A percentile compares a stretch with the other conserved stretches of the same genome.
Conservation (phyloP, 1,140 invertebrate species). For the Leptonema lineaticorne region DNA sequence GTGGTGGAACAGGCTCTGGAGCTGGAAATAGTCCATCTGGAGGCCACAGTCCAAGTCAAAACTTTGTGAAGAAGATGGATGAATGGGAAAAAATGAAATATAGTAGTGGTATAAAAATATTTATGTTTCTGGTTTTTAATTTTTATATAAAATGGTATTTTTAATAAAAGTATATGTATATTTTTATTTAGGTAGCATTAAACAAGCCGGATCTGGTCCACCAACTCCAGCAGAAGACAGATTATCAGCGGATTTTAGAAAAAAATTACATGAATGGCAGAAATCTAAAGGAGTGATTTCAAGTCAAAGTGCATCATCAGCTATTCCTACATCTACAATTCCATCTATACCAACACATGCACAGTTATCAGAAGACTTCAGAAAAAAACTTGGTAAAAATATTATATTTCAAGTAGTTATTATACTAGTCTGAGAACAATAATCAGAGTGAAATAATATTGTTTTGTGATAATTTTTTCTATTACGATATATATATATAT, state of each 20-base stretch:
- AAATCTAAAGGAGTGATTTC: conserved; percentile 64
- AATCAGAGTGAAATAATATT: too few relatives aligned
- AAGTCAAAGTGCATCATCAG: conserved; percentile 38
- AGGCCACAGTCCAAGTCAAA: conserved; percentile 9
- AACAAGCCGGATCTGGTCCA: conserved; percentile 23
- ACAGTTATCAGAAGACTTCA: conserved; percentile 66
- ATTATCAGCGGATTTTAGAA: conserved; percentile 73
- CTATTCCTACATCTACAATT: conserved; percentile 41
- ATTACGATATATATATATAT: too few relatives aligned
- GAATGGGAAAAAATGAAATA: conserved; percentile 24
- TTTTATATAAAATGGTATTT: conserved; percentile 11
- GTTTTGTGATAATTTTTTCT: neutral
- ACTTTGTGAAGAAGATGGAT: conserved; percentile 10
- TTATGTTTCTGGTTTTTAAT: neutral
- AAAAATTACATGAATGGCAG: conserved; percentile 84
- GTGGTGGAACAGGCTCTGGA: neutral
- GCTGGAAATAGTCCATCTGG: conserved; percentile 7
- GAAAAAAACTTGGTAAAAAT: conserved; percentile 62
- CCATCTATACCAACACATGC: conserved; percentile 57
- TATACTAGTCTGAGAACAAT: too few relatives aligned
- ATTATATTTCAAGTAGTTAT: too few relatives aligned
- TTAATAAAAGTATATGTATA: neutral
- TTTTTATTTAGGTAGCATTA: neutral
- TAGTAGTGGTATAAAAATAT: conserved; percentile 4
- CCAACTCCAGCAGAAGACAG: conserved; percentile 60